Percentiles rank a stretch among this genome's conserved stretches.
phyloP scores from a whole-genome alignment of 2,113 vertebrate genomes.

The Hemiscyllium ocellatum region DNA sequence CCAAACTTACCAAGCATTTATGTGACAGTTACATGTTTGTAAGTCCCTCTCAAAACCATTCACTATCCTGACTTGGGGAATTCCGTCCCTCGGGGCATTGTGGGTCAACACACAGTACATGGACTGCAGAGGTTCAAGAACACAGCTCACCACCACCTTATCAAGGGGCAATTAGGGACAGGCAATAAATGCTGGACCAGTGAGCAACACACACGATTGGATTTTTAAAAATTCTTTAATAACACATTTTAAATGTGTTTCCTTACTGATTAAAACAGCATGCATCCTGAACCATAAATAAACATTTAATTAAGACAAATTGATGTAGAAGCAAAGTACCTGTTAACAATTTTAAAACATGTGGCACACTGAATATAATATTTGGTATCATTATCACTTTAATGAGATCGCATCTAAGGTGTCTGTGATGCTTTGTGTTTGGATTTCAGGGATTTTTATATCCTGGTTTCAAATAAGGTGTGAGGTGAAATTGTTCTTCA shows the following conservation, averaged over 20 bases:
- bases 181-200: too few species aligned
- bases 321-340: neutral
- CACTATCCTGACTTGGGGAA: too few species aligned
- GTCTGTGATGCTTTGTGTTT: too few species aligned
- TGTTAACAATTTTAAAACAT: conserved; percentile 28
- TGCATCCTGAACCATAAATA: neutral
- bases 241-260: neutral
- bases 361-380: neutral
- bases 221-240: neutral
- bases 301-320: neutral
- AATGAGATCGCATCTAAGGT: neutral
- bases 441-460: neutral
- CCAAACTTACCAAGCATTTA: too few species aligned
- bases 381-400: neutral
- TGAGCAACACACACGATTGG: too few species aligned
- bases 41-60: too few species aligned
- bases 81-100: too few species aligned
- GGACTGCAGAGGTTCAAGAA: too few species aligned
- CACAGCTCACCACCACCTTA: too few species aligned
- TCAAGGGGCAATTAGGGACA: too few species aligned
- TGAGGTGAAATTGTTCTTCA: neutral
- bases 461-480: neutral
- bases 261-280: neutral
- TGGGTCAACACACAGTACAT: too few species aligned
- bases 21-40: too few species aligned